phyloP scores from a whole-genome alignment of 2,888 invertebrate species.

The Ischnura elegans region DNA sequence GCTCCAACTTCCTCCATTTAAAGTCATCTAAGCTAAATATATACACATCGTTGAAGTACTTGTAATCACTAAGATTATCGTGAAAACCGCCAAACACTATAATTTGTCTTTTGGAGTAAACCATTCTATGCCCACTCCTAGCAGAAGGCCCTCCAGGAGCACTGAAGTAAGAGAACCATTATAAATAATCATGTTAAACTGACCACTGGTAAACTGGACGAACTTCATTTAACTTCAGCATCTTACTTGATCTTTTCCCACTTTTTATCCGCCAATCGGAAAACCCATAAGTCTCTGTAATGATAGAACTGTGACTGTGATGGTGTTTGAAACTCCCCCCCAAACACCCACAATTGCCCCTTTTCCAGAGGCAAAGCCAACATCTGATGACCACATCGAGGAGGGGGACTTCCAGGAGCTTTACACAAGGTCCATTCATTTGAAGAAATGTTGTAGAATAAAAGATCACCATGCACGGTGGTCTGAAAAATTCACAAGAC shows the following conservation, averaged over 20 bases:
- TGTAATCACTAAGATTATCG: slow-evolving; percentile 92
- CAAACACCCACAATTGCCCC: slow-evolving; percentile 90
- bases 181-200: neutral
- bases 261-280: slow-evolving; percentile 85
- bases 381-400: slow-evolving; percentile 94
- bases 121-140: slow-evolving; percentile 94
- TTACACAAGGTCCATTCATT: slow-evolving; percentile 90
- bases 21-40: slow-evolving; percentile 89
- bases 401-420: slow-evolving; percentile 92
- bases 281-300: slow-evolving; percentile 95
- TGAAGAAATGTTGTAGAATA: slow-evolving; percentile 89
- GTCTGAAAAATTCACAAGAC: slow-evolving; percentile 81
- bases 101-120: slow-evolving; percentile 86
- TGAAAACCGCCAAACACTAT: slow-evolving; percentile 95
- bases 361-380: slow-evolving; percentile 86
- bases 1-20: slow-evolving; percentile 87
- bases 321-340: slow-evolving; percentile 95
- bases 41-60: slow-evolving; percentile 93
- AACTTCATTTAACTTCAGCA: neutral
- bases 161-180: slow-evolving; percentile 76
- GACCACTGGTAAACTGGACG: neutral
- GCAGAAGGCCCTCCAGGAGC: slow-evolving; percentile 89
- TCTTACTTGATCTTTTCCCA: slow-evolving; percentile 88
- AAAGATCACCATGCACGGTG: slow-evolving; percentile 91
- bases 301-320: slow-evolving; percentile 96